These are phyloP conservation scores for Psilopsiagon aymara DNA, from an alignment of 2,113 vertebrate genomes.

Conservation along the genomic window DNA sequence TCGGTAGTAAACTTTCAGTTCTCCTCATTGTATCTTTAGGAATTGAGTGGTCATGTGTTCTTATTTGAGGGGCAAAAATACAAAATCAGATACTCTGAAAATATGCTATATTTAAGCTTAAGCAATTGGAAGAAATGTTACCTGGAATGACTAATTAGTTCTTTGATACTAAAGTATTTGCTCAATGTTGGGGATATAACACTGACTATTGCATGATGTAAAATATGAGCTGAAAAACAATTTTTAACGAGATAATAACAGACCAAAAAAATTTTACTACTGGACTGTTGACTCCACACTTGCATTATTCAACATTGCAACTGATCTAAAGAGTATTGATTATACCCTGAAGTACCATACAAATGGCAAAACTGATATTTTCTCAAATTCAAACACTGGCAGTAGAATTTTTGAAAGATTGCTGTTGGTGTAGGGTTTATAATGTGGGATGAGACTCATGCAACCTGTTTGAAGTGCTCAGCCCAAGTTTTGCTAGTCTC, in stretches of 20 bases:
- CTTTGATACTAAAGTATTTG: not conserved
- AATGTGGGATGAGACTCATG: not conserved
- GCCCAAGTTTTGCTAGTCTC: not conserved
- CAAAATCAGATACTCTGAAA: not conserved
- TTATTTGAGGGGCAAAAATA: not conserved
- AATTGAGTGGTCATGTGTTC: not conserved
- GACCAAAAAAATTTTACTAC: not conserved
- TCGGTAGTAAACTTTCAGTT: not conserved
- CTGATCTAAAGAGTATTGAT: not conserved
- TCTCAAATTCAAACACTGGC: not conserved
- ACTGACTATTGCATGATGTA: not conserved
- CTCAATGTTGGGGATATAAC: not conserved
- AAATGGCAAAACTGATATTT: not conserved
- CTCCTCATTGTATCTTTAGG: fast-evolving
- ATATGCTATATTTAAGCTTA: not conserved
- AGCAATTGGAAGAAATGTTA: not conserved
- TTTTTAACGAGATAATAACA: not conserved
- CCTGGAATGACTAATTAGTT: not conserved
- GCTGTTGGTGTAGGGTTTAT: not conserved
- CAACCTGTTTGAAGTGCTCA: not conserved
- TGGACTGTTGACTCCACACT: not conserved
- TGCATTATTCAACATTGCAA: not conserved
- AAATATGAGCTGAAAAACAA: not conserved
- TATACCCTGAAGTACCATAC: not conserved
- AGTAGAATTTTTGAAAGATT: not conserved